Conservation (phyloP, 1,140 invertebrate genomes). For the Drosophila nikananu region DNA sequence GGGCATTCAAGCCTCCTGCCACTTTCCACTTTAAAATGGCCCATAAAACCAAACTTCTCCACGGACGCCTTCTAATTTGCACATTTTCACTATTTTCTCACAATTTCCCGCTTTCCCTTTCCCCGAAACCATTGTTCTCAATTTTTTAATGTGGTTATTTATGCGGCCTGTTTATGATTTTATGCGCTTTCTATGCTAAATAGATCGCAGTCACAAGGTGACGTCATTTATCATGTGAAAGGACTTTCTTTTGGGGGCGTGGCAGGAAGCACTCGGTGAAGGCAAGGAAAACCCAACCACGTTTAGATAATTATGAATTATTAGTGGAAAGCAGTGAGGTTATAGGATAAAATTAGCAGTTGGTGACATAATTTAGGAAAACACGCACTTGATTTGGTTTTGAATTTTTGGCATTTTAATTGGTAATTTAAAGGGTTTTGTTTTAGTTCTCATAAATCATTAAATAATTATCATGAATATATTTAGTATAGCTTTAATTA, state of each 20-base stretch:
- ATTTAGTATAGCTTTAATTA: too few relatives aligned
- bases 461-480: not conserved
- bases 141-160: slow-evolving; percentile 78
- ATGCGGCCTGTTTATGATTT: slow-evolving; percentile 77
- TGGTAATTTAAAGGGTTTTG: not conserved
- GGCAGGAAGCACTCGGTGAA: slow-evolving; percentile 9
- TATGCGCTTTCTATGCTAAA: slow-evolving; percentile 79
- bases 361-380: slow-evolving; percentile 12
- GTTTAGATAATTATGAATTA: slow-evolving; percentile 45
- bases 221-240: slow-evolving; percentile 70
- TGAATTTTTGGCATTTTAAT: too few relatives aligned
- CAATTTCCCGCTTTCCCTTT: slow-evolving; percentile 23
- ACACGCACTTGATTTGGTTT: slow-evolving; percentile 11
- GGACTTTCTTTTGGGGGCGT: slow-evolving; percentile 41
- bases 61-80: slow-evolving; percentile 75
- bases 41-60: slow-evolving; percentile 62
- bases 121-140: slow-evolving; percentile 39
- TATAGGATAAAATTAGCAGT: slow-evolving; percentile 1
- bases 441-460: not conserved
- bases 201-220: slow-evolving; percentile 62
- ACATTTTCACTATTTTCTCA: slow-evolving; percentile 84
- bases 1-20: slow-evolving; percentile 20
- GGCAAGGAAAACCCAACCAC: slow-evolving; percentile 12
- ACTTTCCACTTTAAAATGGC: slow-evolving; percentile 60
- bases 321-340: slow-evolving; percentile 16